Percentiles rank a stretch among this genome's conserved stretches.
Evolutionary conservation across 2,888 invertebrate genomes (phyloP).

Genomic region (Drosophila eohydei): DNA sequence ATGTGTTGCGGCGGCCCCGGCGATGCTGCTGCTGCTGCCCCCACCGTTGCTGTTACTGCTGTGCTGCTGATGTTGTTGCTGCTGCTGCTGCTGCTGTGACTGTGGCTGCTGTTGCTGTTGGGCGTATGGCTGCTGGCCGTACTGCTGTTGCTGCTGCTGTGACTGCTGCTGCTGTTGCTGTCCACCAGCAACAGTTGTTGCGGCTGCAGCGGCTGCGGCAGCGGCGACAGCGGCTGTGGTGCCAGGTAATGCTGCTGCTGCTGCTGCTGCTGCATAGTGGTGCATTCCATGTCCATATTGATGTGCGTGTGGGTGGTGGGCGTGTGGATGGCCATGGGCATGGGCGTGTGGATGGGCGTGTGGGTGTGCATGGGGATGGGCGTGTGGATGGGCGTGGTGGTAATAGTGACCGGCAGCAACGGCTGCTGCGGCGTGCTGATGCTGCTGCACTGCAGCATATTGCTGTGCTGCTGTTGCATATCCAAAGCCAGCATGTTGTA

Average conservation of each 20-base stretch:
- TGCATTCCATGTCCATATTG: conserved; percentile 77
- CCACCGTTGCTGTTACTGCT: conserved; percentile 67
- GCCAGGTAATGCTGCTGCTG: conserved; percentile 64
- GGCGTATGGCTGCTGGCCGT: conserved; percentile 80
- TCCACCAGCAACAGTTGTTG: conserved; percentile 67
- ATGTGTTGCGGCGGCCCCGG: conserved; percentile 51
- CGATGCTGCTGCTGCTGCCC: conserved; percentile 61
- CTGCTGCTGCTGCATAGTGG: conserved; percentile 78
- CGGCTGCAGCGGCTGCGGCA: conserved; percentile 67
- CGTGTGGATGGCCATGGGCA: conserved; percentile 48
- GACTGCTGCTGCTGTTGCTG: conserved; percentile 34
- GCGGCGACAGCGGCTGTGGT: conserved; percentile 85
- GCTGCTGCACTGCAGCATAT: conserved; percentile 73
- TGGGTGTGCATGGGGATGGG: conserved; percentile 55
- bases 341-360: conserved; percentile 74
- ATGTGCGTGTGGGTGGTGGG: conserved; percentile 68
- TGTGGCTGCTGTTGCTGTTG: conserved; percentile 64
- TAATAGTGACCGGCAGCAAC: conserved; percentile 83
- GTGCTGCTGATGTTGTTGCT: conserved; percentile 62
- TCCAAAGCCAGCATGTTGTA: conserved; percentile 85
- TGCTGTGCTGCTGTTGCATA: conserved; percentile 83
- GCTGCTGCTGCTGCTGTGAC: conserved; percentile 52
- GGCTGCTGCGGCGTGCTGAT: conserved; percentile 73
- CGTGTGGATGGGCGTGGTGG: conserved; percentile 83
- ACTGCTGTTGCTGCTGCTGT: conserved; percentile 37